Evolutionary conservation across 1,140 invertebrate genomes (phyloP).

Genomic region (Cotesia typhae): DNA sequence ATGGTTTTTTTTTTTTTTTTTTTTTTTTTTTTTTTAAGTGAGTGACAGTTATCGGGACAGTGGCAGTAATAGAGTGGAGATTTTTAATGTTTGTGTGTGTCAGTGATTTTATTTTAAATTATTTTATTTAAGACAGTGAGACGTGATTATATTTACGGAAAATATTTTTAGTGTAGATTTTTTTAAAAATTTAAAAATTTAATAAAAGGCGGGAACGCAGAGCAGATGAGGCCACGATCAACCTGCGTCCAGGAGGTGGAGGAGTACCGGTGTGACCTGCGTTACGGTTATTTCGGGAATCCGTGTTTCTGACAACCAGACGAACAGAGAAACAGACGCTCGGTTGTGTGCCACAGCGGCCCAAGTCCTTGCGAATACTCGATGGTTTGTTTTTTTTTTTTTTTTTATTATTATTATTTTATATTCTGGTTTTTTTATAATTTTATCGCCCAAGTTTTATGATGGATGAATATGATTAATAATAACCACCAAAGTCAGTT

Average conservation of each 20-base stretch:
- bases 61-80: too few relatives aligned
- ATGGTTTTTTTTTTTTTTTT: too few relatives aligned
- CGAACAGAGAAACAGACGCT: conserved; percentile 53
- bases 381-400: conserved; percentile 61
- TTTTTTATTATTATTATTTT: conserved; percentile 43
- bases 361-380: conserved; percentile 63
- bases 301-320: conserved; percentile 59
- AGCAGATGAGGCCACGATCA: conserved; percentile 61
- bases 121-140: too few relatives aligned
- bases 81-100: neutral
- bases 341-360: conserved; percentile 62
- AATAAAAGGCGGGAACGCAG: conserved; percentile 39
- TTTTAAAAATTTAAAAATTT: neutral
- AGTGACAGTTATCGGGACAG: neutral
- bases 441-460: too few relatives aligned
- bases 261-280: conserved; percentile 54
- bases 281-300: conserved; percentile 47
- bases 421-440: too few relatives aligned
- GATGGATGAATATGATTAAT: too few relatives aligned
- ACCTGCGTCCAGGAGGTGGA: conserved; percentile 56
- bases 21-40: too few relatives aligned
- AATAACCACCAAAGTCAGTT: too few relatives aligned
- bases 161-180: neutral
- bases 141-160: too few relatives aligned
- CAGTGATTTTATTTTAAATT: too few relatives aligned